Evolutionary conservation across 2,888 invertebrate species (phyloP).

Genomic region (Pelosia muscerda): DNA sequence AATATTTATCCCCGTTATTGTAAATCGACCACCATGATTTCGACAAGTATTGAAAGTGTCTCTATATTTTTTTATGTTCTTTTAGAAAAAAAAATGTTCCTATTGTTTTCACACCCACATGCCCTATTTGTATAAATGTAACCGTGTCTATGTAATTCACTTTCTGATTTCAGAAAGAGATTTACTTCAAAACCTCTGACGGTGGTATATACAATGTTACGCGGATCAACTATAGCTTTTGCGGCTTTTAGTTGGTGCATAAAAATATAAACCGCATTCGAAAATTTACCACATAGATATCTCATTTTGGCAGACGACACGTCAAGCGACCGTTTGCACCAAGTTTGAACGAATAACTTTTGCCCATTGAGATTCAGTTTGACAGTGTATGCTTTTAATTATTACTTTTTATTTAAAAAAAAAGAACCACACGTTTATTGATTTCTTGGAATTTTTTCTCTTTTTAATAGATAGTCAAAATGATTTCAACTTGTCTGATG

Average conservation of each 20-base stretch:
- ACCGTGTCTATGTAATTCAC: too few relatives aligned
- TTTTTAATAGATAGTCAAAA: too few relatives aligned
- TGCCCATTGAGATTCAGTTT: neutral
- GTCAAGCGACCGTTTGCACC: slow-evolving; percentile 6
- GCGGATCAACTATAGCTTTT: neutral
- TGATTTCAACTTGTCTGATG: neutral
- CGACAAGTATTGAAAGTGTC: too few relatives aligned
- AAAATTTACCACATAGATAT: slow-evolving; percentile 24
- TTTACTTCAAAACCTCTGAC: too few relatives aligned
- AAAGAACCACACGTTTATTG: neutral
- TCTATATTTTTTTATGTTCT: too few relatives aligned
- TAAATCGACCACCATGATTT: too few relatives aligned
- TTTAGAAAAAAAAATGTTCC: too few relatives aligned
- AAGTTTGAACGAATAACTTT: slow-evolving; percentile 1
- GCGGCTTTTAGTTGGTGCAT: neutral
- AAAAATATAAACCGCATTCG: slow-evolving; percentile 6
- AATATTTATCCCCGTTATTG: too few relatives aligned
- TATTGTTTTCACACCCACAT: too few relatives aligned
- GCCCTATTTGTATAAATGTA: too few relatives aligned
- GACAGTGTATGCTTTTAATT: neutral
- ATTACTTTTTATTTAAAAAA: neutral
- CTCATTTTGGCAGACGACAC: slow-evolving; percentile 30
- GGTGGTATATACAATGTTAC: neutral
- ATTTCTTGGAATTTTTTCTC: neutral
- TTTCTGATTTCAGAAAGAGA: too few relatives aligned